These are phyloP conservation scores for Chloropsis hardwickii DNA, from an alignment of 2,113 vertebrate species.

Conservation along the genomic window DNA sequence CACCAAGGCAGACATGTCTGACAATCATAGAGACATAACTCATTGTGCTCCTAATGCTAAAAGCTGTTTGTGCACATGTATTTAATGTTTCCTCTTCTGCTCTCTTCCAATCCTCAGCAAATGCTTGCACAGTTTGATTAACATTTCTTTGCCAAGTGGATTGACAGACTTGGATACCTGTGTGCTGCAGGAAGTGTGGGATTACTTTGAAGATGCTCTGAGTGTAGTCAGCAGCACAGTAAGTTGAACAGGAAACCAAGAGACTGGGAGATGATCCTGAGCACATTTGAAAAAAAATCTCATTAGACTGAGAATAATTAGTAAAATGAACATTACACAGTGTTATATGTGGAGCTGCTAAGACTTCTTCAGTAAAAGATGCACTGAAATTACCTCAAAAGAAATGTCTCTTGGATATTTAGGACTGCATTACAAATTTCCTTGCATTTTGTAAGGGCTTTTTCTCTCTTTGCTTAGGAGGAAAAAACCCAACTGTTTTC, in stretches of 20 bases:
- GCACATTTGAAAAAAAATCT: background rate
- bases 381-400: background rate
- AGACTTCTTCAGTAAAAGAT: background rate
- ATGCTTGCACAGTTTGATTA: constrained; percentile 85
- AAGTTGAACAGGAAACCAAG: constrained; percentile 66
- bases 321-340: background rate
- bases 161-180: constrained; percentile 72
- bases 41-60: background rate
- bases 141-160: constrained; percentile 80
- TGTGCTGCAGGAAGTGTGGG: constrained; percentile 82
- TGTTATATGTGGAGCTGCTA: background rate
- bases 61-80: background rate
- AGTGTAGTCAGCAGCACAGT: constrained; percentile 76
- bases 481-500: background rate
- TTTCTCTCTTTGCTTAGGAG: background rate
- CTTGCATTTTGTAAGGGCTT: background rate
- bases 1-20: background rate
- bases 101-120: constrained; percentile 74
- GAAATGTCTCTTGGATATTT: background rate
- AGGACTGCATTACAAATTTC: background rate
- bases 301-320: background rate
- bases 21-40: background rate
- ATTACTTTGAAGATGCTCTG: constrained; percentile 85
- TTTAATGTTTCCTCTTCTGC: constrained; percentile 25
- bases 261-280: background rate